These are phyloP conservation scores for Petrocephalus sullivani DNA, from an alignment of 2,797 vertebrate species.

Conservation along the genomic window DNA sequence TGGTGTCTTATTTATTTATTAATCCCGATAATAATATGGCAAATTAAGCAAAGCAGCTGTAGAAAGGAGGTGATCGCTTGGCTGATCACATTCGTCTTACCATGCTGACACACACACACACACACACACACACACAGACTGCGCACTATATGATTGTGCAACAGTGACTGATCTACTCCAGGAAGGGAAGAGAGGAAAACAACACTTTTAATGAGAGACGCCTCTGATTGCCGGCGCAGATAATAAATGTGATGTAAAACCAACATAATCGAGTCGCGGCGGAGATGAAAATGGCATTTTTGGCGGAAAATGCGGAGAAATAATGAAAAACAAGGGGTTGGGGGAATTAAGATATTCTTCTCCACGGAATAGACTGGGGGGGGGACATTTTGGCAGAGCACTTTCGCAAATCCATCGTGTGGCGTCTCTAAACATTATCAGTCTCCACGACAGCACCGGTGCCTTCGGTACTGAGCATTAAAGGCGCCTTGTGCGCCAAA, in stretches of 20 bases:
- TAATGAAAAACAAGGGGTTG: conserved; percentile 10
- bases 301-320: background rate
- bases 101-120: background rate
- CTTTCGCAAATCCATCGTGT: background rate
- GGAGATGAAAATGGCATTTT: conserved; percentile 6
- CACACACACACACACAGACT: background rate
- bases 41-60: background rate
- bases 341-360: conserved; percentile 5
- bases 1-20: background rate
- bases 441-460: background rate
- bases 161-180: background rate
- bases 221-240: background rate
- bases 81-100: background rate
- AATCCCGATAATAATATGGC: background rate
- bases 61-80: background rate
- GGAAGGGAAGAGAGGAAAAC: background rate
- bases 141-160: background rate
- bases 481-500: background rate
- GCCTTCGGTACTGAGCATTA: conserved; percentile 2
- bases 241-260: conserved; percentile 5
- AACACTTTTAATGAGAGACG: background rate
- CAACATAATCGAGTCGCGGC: background rate
- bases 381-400: background rate
- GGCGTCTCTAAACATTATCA: background rate
- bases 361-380: background rate